Percentiles rank a stretch among this genome's conserved stretches.
Evolutionary conservation across 2,113 vertebrate species (phyloP).

Genomic region (Ochotona curzoniae): DNA sequence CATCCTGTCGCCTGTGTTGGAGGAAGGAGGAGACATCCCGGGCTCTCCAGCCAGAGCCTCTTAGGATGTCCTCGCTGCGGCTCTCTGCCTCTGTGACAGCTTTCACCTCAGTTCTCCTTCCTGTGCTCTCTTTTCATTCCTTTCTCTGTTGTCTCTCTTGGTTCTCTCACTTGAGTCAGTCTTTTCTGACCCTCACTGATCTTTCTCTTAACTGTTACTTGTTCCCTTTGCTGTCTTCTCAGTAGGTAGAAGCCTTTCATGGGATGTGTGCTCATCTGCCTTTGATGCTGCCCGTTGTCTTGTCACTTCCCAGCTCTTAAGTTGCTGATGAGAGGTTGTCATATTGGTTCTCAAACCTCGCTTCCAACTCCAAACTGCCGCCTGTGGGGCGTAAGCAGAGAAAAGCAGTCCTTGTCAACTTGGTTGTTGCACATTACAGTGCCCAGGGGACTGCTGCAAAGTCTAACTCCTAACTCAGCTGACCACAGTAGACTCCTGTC

Average conservation of each 20-base stretch:
- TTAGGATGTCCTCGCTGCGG: not conserved
- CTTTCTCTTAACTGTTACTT: not conserved
- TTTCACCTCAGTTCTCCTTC: not conserved
- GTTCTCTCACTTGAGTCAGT: not conserved
- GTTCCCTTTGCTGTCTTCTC: not conserved
- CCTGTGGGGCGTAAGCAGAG: not conserved
- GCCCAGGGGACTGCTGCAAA: not conserved
- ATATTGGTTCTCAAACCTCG: not conserved
- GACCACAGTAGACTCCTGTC: not conserved
- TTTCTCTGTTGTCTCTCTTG: not conserved
- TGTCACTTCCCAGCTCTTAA: not conserved
- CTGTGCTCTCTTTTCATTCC: not conserved
- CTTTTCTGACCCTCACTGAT: not conserved
- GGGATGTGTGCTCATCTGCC: not conserved
- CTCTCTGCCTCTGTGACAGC: not conserved
- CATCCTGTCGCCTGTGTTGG: not conserved
- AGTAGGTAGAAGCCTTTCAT: not conserved
- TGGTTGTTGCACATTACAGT: constrained; percentile 26
- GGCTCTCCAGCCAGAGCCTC: not conserved
- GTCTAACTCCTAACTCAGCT: not conserved
- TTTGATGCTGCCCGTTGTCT: not conserved
- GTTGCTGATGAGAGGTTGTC: not conserved
- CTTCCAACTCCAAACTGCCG: not conserved
- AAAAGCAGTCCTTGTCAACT: constrained; percentile 1
- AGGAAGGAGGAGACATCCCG: not conserved